Base-by-base conservation (phyloP, 2,888 invertebrate genomes). In the Argyra leucocephala region DNA sequence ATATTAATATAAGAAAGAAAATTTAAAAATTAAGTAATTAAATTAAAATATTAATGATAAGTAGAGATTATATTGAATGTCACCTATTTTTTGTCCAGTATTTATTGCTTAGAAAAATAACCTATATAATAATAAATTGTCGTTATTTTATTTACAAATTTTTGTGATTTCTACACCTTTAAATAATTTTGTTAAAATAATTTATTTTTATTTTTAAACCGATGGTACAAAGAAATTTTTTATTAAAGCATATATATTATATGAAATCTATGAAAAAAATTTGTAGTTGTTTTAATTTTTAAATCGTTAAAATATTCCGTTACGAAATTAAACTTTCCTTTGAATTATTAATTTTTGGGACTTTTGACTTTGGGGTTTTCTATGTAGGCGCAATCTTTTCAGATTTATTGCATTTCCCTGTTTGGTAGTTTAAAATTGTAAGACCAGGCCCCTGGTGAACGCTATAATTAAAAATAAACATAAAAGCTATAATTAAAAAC, bases 161-260 rank as follows among this genome's bases (percentile, higher is more conserved):
- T 37, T 37, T 37, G 37, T 37, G 37, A 37, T 37, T 37, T 37
- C 37, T 37, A 37, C 37, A 37, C 37, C 37, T 37, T 26, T 26
- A 37, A 37, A 37, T 37, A 37, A 37, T 37, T 37, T 37, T 37
- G 37, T 37, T 37, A 37, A 10, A 9, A 37, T 37, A 37, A 37
- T 37, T 37, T 37, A 15, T 15, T 37, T 37, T 37, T 37, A 9
- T 9, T 37, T 37, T 37, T 37, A 37, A 37, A 37, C 37, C 37
- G 37, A 37, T 37, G 37, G 37, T 37, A 37, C 37, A 37, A 37
- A 37, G 37, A 37, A 37, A 37, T 37, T 37, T 37, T 37, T 37
- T 37, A 37, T 37, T 37, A 15, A 37, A 37, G 37, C 37, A 12
- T 37, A 37, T 37, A 37, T 37, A 37, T 37, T 15, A 15, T 12